Evolutionary conservation across 2,888 invertebrate species (phyloP).

Genomic region (Patella ulyssiponensis): DNA sequence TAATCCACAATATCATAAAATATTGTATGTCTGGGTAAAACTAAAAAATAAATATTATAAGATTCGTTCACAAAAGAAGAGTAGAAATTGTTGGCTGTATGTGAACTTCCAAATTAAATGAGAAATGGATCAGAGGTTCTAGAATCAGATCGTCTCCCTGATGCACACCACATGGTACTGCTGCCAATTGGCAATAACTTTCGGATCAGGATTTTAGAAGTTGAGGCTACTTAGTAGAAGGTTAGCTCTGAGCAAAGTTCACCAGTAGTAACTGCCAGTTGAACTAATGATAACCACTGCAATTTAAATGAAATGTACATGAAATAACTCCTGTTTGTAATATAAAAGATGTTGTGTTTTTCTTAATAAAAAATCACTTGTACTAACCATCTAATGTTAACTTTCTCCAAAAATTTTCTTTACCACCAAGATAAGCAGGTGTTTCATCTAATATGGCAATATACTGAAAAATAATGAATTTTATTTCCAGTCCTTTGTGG

Average conservation of each 20-base stretch:
- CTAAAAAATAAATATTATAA: conserved; percentile 42
- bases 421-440: conserved; percentile 69
- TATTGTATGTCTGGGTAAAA: conserved; percentile 67
- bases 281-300: no score
- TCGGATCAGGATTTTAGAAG: no score
- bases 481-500: no score
- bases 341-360: no score
- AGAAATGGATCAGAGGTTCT: neutral
- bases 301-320: no score
- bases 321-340: no score
- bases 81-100: neutral
- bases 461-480: conserved; percentile 56
- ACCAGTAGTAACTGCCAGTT: no score
- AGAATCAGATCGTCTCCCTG: neutral
- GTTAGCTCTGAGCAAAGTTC: no score
- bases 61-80: neutral
- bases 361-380: no score
- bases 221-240: no score
- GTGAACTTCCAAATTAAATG: neutral
- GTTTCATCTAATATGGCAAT: conserved; percentile 69
- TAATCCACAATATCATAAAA: conserved; percentile 71
- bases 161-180: neutral
- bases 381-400: conserved; percentile 68
- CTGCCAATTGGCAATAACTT: no score
- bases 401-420: conserved; percentile 70